phyloP scores from a whole-genome alignment of 2,797 vertebrate genomes.

The Synaphobranchus kaupii region DNA sequence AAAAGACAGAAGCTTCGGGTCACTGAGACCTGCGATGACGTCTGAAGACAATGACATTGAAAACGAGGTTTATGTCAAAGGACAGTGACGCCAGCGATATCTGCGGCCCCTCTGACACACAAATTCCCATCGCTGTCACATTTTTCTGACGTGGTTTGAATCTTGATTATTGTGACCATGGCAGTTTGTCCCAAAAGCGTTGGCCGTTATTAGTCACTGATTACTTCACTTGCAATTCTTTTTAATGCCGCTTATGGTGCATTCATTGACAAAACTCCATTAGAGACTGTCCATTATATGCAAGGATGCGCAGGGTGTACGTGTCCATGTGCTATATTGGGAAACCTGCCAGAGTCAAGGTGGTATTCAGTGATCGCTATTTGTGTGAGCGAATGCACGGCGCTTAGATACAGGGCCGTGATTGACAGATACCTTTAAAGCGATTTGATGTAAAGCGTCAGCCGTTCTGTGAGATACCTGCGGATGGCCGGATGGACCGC shows the following conservation, averaged over 20 bases:
- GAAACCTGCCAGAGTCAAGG: background rate
- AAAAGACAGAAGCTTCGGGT: background rate
- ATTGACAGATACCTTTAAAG: background rate
- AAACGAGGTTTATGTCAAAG: background rate
- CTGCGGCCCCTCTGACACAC: background rate
- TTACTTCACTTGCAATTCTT: background rate
- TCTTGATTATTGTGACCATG: background rate
- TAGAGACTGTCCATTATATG: background rate
- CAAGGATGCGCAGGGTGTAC: background rate
- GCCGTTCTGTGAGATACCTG: background rate
- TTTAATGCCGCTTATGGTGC: background rate
- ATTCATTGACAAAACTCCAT: background rate
- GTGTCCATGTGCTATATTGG: background rate
- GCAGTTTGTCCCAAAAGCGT: background rate
- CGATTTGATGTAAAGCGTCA: background rate
- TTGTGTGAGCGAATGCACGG: background rate
- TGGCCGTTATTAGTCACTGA: background rate
- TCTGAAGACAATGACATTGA: background rate
- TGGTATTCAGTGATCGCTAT: background rate
- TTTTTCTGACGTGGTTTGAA: background rate
- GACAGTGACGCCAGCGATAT: background rate
- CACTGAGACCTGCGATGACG: background rate
- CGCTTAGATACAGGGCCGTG: background rate
- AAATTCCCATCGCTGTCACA: background rate
- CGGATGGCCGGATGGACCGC: background rate